phyloP scores from a whole-genome alignment of 2,797 vertebrate genomes.

The Urosaurus nigricauda region DNA sequence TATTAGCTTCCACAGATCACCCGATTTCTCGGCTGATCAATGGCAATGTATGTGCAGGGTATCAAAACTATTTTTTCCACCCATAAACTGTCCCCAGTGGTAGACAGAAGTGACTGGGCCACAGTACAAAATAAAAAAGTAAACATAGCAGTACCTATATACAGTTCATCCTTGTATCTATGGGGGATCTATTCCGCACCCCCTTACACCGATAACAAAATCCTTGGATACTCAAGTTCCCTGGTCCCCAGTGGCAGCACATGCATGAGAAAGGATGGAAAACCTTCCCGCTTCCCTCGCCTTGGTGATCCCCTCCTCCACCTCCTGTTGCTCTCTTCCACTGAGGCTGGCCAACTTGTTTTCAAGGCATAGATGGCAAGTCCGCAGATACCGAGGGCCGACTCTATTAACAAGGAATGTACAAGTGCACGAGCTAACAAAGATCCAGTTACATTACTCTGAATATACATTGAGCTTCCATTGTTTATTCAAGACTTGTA shows the following conservation, averaged over 20 bases:
- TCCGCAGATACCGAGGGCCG: too few species aligned
- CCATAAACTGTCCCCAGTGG: background rate
- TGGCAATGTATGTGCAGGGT: background rate
- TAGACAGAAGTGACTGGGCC: background rate
- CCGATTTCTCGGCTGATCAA: background rate
- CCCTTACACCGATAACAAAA: too few species aligned
- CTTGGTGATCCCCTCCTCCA: too few species aligned
- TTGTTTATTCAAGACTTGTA: conserved; percentile 76
- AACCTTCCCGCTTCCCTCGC: too few species aligned
- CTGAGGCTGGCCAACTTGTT: too few species aligned
- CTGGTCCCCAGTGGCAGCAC: too few species aligned
- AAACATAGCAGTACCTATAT: background rate
- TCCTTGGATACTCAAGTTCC: too few species aligned
- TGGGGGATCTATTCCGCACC: too few species aligned
- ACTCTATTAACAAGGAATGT: background rate
- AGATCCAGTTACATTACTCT: background rate
- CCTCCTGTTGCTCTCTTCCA: too few species aligned
- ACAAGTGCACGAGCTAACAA: background rate
- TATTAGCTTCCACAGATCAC: background rate
- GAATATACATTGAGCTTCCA: conserved; percentile 55
- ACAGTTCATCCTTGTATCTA: too few species aligned
- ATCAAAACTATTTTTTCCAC: background rate
- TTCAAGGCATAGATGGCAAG: too few species aligned
- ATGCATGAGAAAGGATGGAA: too few species aligned
- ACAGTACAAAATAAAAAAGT: background rate